Evolutionary conservation across 1,140 invertebrate species (phyloP), one percentile per base, ranked within the genome.

Genomic region (Capitella teleta): DNA sequence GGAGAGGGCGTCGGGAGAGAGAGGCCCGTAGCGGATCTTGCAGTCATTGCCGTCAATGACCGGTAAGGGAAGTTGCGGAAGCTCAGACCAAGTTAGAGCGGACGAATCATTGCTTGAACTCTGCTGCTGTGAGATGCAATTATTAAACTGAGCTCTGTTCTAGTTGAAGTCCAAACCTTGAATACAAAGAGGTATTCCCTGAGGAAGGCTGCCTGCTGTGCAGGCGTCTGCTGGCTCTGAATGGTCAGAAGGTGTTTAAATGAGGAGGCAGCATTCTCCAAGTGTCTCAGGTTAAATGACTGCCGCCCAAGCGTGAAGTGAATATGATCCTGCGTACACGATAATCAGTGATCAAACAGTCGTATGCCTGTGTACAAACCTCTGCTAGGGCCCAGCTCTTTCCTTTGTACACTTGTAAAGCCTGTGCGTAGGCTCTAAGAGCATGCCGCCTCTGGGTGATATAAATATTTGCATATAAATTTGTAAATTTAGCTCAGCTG

Each of bases 261-360:
- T 49, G 87, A 85, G 48, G 78, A 70, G 32, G 83, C 80, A 12
- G 89, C 83, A 57, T 86, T 83, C 52, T 79, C 74, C 49, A 83
- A 71, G 62, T 81, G 78, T 63, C 85, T 84, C 41, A 94, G 74
- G 60, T 83, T 82, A 55, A 83, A 80, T 18, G 87, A 87, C 66
- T 92, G 84, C 54, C 87, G 80, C 2, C 89, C 90, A 59, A 94
- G 83, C 8, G 87, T 92, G 66, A 88, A 92, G 68, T 92, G 83
- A 59, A 96, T 92, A 72, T 95, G 90, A 77, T 96, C 90, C 68
- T 70, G 47, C 2, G 52, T 56, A 28, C 14, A 47, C 21, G 42
- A 48, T 18, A 48, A 24, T 30, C 36, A 50, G 5, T 19, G 44
- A 28, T n/a, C n/a, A n/a, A n/a, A n/a, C n/a, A n/a, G n/a, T n/a